Evolutionary conservation across 1,140 invertebrate genomes (phyloP).

Genomic region (Magallana angulata): DNA sequence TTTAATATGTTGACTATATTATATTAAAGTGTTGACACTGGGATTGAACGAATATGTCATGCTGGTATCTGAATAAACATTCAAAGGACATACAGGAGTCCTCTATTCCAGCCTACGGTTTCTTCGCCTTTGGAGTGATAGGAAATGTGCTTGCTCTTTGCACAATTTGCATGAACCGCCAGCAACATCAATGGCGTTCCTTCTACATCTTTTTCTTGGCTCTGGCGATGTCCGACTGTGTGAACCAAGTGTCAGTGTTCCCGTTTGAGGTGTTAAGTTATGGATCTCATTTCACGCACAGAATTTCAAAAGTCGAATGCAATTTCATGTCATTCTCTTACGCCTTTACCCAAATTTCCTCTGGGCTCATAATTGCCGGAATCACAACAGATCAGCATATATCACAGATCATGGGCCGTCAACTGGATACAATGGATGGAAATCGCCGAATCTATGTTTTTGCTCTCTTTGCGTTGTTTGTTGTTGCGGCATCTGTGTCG

Average conservation of each 20-base stretch:
- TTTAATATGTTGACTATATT: too few relatives aligned
- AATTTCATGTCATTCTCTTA: not conserved
- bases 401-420: not conserved
- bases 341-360: constrained; percentile 14
- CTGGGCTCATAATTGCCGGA: not conserved
- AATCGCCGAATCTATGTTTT: not conserved
- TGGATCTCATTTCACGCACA: not conserved
- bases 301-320: not conserved
- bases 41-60: too few relatives aligned
- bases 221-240: constrained; percentile 12
- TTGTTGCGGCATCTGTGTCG: not conserved
- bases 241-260: not conserved
- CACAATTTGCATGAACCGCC: not conserved
- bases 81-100: not conserved
- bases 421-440: not conserved
- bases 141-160: not conserved
- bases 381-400: not conserved
- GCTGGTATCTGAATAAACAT: too few relatives aligned
- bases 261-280: not conserved
- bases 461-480: not conserved
- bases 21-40: too few relatives aligned
- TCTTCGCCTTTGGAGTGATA: not conserved
- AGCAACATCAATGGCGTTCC: not conserved
- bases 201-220: constrained; percentile 14
- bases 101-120: not conserved